A percentile compares a stretch with the other conserved stretches of the same genome.
These are phyloP conservation scores for Aphidoletes aphidimyza DNA, from an alignment of 2,888 invertebrate species.

Conservation along the genomic window DNA sequence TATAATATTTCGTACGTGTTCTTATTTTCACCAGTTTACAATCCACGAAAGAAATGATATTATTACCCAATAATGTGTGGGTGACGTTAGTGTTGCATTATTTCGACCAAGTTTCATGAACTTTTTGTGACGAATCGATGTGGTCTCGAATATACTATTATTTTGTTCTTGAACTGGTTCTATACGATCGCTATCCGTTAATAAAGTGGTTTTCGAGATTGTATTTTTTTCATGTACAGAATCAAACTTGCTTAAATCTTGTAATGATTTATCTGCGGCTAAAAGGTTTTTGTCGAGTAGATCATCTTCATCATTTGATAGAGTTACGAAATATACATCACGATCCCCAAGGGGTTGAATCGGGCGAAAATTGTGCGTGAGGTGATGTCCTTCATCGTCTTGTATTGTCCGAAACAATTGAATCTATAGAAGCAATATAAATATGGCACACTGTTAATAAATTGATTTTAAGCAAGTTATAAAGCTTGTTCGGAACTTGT, in stretches of 20 bases:
- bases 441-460: not conserved
- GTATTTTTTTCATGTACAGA: not conserved
- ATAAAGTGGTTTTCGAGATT: too few species aligned
- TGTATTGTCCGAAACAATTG: conserved; percentile 77
- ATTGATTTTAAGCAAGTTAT: conserved; percentile 19
- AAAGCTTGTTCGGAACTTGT: not conserved
- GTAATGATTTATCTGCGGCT: not conserved
- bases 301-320: not conserved
- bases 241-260: not conserved
- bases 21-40: too few species aligned
- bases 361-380: conserved; percentile 85
- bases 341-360: conserved; percentile 82
- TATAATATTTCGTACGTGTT: too few species aligned
- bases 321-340: conserved; percentile 65
- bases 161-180: too few species aligned
- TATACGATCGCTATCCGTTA: too few species aligned
- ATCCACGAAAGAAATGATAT: too few species aligned
- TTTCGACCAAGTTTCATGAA: too few species aligned
- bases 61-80: too few species aligned
- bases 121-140: too few species aligned
- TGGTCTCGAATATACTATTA: too few species aligned
- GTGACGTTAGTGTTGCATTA: too few species aligned
- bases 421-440: conserved; percentile 69
- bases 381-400: conserved; percentile 71
- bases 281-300: not conserved